phyloP scores from a whole-genome alignment of 2,113 vertebrate species.

The Vulpes vulpes region DNA sequence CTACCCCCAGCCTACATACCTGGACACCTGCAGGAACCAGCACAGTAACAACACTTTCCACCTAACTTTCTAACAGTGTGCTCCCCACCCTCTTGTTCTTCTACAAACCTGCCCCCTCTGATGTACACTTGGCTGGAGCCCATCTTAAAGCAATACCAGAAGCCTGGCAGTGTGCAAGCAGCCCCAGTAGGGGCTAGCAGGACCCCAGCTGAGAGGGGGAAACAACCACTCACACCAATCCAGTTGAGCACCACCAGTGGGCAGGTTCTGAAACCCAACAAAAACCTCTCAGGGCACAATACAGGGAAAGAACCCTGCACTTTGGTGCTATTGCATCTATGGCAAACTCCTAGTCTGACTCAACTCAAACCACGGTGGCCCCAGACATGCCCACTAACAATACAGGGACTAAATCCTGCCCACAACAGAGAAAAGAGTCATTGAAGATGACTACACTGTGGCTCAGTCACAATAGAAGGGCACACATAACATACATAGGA shows the following conservation, averaged over 20 bases:
- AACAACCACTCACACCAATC: background rate
- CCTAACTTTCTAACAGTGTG: background rate
- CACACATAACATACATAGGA: background rate
- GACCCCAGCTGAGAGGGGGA: background rate
- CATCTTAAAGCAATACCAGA: background rate
- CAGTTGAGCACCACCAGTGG: background rate
- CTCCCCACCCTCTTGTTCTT: background rate
- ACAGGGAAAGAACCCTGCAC: background rate
- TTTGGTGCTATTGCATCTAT: background rate
- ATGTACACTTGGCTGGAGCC: background rate
- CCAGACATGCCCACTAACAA: background rate
- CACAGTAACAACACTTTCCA: background rate
- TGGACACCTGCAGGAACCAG: background rate
- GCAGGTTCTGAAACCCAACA: background rate
- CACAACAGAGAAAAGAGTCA: background rate
- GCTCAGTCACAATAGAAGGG: background rate
- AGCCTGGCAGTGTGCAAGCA: background rate
- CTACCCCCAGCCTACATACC: background rate
- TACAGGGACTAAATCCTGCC: background rate
- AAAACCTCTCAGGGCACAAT: background rate
- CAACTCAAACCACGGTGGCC: background rate
- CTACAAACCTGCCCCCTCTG: background rate
- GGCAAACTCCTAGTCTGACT: background rate
- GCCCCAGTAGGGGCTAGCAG: background rate
- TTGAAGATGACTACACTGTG: background rate